A percentile compares a stretch with the other conserved stretches of the same genome.
phyloP scores from a whole-genome alignment of 2,797 vertebrate genomes.

The Poecile montanus region DNA sequence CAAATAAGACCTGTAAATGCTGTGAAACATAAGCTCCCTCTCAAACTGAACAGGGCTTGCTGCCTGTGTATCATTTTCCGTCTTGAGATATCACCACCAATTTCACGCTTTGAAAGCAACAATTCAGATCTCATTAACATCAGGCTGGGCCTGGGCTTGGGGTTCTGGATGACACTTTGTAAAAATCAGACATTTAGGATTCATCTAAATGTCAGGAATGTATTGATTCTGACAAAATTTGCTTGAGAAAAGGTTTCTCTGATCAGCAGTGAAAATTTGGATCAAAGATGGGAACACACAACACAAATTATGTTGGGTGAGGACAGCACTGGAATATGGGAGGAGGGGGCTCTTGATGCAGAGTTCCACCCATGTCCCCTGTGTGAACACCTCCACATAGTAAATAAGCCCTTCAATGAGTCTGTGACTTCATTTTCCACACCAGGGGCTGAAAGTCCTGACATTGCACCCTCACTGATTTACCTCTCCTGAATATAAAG shows the following conservation, averaged over 20 bases:
- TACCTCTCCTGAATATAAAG: not conserved
- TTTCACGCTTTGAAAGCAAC: not conserved
- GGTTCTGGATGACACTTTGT: not conserved
- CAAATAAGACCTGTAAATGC: not conserved
- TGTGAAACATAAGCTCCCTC: not conserved
- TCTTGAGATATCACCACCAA: not conserved
- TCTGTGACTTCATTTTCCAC: not conserved
- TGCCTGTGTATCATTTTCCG: not conserved
- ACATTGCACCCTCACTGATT: not conserved
- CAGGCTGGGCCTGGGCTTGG: not conserved
- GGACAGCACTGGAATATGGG: not conserved
- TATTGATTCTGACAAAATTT: not conserved
- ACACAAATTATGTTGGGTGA: accelerated
- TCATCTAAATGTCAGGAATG: not conserved
- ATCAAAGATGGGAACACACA: not conserved
- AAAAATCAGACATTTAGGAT: not conserved
- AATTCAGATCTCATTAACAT: not conserved
- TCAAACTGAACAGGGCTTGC: not conserved
- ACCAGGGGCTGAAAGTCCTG: not conserved
- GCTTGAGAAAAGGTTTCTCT: not conserved
- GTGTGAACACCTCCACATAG: not conserved
- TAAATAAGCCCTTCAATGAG: not conserved
- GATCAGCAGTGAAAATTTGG: not conserved
- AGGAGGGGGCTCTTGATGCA: accelerated
- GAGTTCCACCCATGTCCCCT: not conserved